Percentiles rank a stretch among this genome's conserved stretches.
Conservation (phyloP, 2,888 invertebrate species). For the Cerceris ruficornis region DNA sequence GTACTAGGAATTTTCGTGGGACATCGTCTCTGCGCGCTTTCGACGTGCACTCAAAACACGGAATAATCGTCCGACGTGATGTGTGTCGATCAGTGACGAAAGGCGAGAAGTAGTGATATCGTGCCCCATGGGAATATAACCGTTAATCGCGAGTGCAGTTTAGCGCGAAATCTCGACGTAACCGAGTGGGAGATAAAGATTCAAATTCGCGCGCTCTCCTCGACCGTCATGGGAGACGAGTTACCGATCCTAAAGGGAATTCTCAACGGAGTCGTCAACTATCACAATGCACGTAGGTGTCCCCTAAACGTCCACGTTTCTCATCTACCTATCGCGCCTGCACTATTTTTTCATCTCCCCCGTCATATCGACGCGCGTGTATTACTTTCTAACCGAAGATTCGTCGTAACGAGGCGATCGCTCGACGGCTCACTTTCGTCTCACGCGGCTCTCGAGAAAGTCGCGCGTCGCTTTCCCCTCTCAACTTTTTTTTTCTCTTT, state of each 20-base stretch:
- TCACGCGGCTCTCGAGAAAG: slow-evolving; percentile 71
- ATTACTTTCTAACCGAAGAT: slow-evolving; percentile 68
- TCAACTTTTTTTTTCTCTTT: slow-evolving; percentile 56
- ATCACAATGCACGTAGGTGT: slow-evolving; percentile 96
- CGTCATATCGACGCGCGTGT: background rate
- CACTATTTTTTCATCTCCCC: background rate
- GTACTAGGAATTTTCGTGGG: no score
- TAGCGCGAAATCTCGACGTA: slow-evolving; percentile 3
- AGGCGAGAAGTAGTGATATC: slow-evolving; percentile 12
- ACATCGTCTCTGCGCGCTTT: background rate
- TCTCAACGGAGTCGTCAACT: slow-evolving; percentile 94
- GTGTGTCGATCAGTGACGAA: background rate
- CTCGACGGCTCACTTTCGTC: slow-evolving; percentile 62
- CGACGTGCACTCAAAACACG: background rate
- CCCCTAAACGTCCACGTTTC: slow-evolving; percentile 48
- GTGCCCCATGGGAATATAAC: slow-evolving; percentile 39
- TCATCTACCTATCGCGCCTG: slow-evolving; percentile 64
- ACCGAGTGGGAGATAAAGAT: slow-evolving; percentile 5
- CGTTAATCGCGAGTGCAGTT: slow-evolving; percentile 42
- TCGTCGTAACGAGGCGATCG: slow-evolving; percentile 53
- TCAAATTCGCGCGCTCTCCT: slow-evolving; percentile 38
- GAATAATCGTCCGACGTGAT: background rate
- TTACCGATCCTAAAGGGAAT: slow-evolving; percentile 95
- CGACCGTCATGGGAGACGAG: slow-evolving; percentile 91
- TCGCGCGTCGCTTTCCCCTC: slow-evolving; percentile 70